Evolutionary conservation across 2,113 vertebrate species (phyloP).

Genomic region (Columba janthina): DNA sequence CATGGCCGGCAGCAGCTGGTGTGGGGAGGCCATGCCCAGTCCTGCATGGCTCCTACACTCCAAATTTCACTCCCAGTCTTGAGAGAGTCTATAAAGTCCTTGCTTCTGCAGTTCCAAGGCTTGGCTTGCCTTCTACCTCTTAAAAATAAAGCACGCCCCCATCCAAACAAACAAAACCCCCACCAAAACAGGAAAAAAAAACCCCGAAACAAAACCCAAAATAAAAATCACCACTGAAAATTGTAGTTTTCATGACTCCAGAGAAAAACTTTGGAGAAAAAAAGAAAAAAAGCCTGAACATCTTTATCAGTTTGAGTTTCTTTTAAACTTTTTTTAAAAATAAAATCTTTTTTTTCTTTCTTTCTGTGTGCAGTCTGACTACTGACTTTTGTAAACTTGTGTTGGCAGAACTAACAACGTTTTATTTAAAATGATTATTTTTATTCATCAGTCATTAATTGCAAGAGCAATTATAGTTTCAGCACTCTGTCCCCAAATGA

Average conservation of each 20-base stretch:
- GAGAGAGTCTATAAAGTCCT: neutral
- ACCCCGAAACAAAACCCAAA: too few relatives aligned
- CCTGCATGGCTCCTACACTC: neutral
- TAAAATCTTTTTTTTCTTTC: neutral
- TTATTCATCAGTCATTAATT: slow-evolving; percentile 49
- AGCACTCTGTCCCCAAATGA: slow-evolving; percentile 5
- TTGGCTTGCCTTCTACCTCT: neutral
- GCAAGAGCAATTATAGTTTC: slow-evolving; percentile 43
- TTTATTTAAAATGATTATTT: slow-evolving; percentile 56
- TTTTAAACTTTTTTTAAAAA: neutral
- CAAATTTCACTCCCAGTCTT: neutral
- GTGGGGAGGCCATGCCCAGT: neutral
- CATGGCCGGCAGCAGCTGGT: rapidly evolving
- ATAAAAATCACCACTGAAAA: neutral
- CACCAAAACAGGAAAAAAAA: too few relatives aligned
- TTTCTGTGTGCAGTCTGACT: neutral
- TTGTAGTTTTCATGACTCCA: neutral
- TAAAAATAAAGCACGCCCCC: neutral
- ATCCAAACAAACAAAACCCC: too few relatives aligned
- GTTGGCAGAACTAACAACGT: slow-evolving; percentile 26
- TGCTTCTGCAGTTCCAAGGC: neutral
- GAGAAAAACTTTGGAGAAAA: neutral
- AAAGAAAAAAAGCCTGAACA: neutral
- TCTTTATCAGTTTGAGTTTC: neutral
- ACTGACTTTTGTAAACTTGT: slow-evolving; percentile 50